Conservation (phyloP, 1,140 invertebrate genomes). For the Drosophila azteca region DNA sequence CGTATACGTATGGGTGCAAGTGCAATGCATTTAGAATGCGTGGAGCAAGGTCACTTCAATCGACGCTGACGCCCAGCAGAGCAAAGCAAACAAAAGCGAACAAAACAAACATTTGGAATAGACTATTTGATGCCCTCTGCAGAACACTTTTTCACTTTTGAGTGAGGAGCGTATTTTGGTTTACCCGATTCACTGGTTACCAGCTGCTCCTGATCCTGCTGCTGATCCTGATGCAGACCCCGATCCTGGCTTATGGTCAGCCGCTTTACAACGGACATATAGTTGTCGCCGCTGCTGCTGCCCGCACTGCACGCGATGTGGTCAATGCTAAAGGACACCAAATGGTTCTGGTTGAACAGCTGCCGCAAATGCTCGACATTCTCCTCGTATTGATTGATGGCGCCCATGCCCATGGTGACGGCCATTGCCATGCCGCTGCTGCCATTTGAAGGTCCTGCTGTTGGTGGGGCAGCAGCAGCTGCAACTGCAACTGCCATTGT, state of each 20-base stretch:
- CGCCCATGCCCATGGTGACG: slow-evolving; percentile 25
- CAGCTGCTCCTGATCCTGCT: neutral
- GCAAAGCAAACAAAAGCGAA: slow-evolving; percentile 36
- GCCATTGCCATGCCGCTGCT: slow-evolving; percentile 24
- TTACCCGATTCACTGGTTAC: slow-evolving; percentile 52
- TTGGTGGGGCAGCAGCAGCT: slow-evolving; percentile 7
- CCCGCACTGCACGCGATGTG: slow-evolving; percentile 71
- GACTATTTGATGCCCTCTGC: slow-evolving; percentile 14
- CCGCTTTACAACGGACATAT: slow-evolving; percentile 83
- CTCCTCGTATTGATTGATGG: slow-evolving; percentile 64
- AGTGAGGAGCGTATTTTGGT: neutral
- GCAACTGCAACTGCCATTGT: slow-evolving; percentile 13
- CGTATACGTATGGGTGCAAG: slow-evolving; percentile 56
- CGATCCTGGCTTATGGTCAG: slow-evolving; percentile 63
- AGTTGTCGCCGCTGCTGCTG: slow-evolving; percentile 82
- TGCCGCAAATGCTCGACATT: slow-evolving; percentile 70
- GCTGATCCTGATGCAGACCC: slow-evolving; percentile 4
- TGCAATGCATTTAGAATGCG: slow-evolving; percentile 76
- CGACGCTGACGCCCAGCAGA: slow-evolving; percentile 41
- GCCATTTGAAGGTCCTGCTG: slow-evolving; percentile 48
- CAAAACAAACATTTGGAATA: slow-evolving; percentile 25
- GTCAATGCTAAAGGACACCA: slow-evolving; percentile 69
- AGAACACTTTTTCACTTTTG: neutral
- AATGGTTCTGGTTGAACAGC: slow-evolving; percentile 58
- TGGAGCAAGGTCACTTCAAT: slow-evolving; percentile 68